A percentile compares a stretch with the other conserved stretches of the same genome.
phyloP scores from a whole-genome alignment of 2,113 vertebrate genomes.

The Neoarius graeffei region DNA sequence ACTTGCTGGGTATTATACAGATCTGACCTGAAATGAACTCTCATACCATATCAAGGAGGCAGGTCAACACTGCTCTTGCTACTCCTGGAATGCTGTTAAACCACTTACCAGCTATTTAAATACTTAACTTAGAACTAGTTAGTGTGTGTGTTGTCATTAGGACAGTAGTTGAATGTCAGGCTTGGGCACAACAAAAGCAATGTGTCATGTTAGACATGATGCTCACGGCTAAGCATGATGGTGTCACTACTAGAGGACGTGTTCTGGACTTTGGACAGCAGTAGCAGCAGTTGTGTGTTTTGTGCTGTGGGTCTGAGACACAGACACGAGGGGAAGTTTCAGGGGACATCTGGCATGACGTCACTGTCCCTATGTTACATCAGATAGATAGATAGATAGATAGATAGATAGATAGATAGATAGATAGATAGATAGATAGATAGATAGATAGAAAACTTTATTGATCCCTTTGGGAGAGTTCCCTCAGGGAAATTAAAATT shows the following conservation, averaged over 20 bases:
- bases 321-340: neutral
- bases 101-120: neutral
- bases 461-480: too few relatives aligned
- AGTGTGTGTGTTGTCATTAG: too few relatives aligned
- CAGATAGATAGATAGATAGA: neutral
- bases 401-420: too few relatives aligned
- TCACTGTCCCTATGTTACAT: neutral
- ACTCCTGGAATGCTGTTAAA: too few relatives aligned
- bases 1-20: neutral
- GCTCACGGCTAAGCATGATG: conserved; percentile 2
- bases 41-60: neutral
- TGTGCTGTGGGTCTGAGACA: conserved; percentile 5
- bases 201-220: neutral
- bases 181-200: neutral
- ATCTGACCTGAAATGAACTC: neutral
- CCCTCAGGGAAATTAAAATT: too few relatives aligned
- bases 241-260: neutral
- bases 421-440: neutral
- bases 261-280: conserved; percentile 16
- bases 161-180: neutral
- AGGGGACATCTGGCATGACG: neutral
- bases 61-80: neutral
- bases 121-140: neutral
- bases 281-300: neutral
- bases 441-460: too few relatives aligned